Evolutionary conservation across 2,888 invertebrate genomes (phyloP).

Genomic region (Toxonevra muliebris): DNA sequence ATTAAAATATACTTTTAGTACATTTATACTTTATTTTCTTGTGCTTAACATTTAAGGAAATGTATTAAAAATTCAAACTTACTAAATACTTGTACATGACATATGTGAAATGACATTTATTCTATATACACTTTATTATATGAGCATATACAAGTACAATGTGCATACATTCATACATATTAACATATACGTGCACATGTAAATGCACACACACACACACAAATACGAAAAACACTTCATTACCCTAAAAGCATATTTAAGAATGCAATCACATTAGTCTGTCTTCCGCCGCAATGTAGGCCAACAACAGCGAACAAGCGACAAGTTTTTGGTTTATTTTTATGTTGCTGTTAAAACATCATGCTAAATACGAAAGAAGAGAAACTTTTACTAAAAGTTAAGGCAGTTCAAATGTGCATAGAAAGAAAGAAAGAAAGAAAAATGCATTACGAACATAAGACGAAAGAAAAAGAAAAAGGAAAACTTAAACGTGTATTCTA

Average conservation of each 20-base stretch:
- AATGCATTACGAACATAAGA: background rate
- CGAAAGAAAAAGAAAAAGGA: too few species aligned
- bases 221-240: conserved; percentile 27
- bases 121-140: too few species aligned
- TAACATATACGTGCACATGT: too few species aligned
- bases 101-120: too few species aligned
- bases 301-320: conserved; percentile 2
- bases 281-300: conserved; percentile 7
- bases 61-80: too few species aligned
- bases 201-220: background rate
- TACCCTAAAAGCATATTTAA: conserved; percentile 32
- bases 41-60: too few species aligned
- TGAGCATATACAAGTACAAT: too few species aligned
- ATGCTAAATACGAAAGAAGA: conserved; percentile 6
- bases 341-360: conserved; percentile 9
- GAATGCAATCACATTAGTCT: conserved; percentile 32
- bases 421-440: background rate
- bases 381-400: conserved; percentile 11
- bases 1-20: too few species aligned
- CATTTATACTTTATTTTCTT: too few species aligned
- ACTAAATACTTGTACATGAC: too few species aligned
- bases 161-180: too few species aligned
- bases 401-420: background rate
- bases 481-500: too few species aligned
- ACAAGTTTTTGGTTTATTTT: conserved; percentile 17